A percentile compares a stretch with the other conserved stretches of the same genome.
Evolutionary conservation across 2,888 invertebrate genomes (phyloP).

Genomic region (Rotaria magnacalcarata): DNA sequence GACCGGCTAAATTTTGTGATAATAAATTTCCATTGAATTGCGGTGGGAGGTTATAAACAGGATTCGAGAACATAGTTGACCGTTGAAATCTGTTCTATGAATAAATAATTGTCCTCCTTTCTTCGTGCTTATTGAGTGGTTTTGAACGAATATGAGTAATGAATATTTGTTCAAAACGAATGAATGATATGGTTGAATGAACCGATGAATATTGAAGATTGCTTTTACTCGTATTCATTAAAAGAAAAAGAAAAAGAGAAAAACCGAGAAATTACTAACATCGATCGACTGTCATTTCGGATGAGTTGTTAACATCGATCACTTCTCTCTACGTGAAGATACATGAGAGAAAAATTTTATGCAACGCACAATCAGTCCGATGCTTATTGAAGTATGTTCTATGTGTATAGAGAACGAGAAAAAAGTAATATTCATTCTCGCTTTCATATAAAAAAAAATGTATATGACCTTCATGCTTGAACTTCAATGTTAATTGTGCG

Average conservation of each 20-base stretch:
- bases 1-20: not conserved
- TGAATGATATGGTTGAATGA: conserved; percentile 8
- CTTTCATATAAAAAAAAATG: not conserved
- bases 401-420: not conserved
- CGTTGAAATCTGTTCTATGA: not conserved
- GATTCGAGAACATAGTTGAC: conserved; percentile 20
- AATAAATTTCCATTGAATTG: not conserved
- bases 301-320: not conserved
- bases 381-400: not conserved
- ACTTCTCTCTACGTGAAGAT: not conserved
- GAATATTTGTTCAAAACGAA: not conserved
- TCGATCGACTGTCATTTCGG: not conserved
- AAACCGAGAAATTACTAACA: not conserved
- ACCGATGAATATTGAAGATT: not conserved
- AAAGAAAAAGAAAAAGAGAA: not conserved
- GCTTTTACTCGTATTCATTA: not conserved
- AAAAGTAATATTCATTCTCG: not conserved
- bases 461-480: not conserved
- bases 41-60: conserved; percentile 3
- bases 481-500: not conserved
- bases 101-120: not conserved
- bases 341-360: not conserved
- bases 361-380: not conserved
- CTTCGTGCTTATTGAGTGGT: not conserved
- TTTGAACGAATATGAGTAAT: not conserved